Base-by-base conservation (phyloP, 2,113 vertebrate species). In the Aegotheles bennettii region DNA sequence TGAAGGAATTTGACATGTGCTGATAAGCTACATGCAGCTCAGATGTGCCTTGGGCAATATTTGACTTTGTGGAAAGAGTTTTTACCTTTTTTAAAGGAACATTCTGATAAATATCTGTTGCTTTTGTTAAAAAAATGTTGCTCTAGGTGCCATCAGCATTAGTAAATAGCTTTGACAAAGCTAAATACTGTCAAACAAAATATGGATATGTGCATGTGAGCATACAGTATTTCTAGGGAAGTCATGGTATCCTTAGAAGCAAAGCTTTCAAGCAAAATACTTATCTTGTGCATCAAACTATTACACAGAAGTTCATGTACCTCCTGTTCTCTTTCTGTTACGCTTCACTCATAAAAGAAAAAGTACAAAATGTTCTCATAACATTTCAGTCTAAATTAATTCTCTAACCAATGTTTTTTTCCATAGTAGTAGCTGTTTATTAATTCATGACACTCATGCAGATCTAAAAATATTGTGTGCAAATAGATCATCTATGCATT, bases 21-120 rank as follows among this genome's bases (percentile, higher is more conserved):
- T 91, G 95, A 95, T 96, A 95, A 97, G 96, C 77, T 94, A 35
- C 83, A 70, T 96, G 91, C 65, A 91, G 80, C 71, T 95, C 36
- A 95, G 77, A 77, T 83, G 65, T 56, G 92, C 96, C 92, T 95
- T 78, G 61, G 94, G 93, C 94, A 90, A 51, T 78, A 74, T 96
- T 95, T 97, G 97, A 96, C 96, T 97, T 97, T 93, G 96, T 86
- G 70, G 75, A 96, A 96, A 84, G 43, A 65, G 26, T 61, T 91
- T 74, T 86, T 92, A 42, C 65, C 29, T 92, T 91, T 91, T 69
- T 82, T 83, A 61, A 87, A 92, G 78, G 38, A 91, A 71, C 68
- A 57, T 71, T 87, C 48, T 91, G 90, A 92, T 97, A 96, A 88
- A 53, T 95, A 91, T 89, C 90, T 94, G 59, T 91, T 93, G 73